Evolutionary conservation across 2,888 invertebrate species (phyloP).

Genomic region (Nephrocerus scutellatus): DNA sequence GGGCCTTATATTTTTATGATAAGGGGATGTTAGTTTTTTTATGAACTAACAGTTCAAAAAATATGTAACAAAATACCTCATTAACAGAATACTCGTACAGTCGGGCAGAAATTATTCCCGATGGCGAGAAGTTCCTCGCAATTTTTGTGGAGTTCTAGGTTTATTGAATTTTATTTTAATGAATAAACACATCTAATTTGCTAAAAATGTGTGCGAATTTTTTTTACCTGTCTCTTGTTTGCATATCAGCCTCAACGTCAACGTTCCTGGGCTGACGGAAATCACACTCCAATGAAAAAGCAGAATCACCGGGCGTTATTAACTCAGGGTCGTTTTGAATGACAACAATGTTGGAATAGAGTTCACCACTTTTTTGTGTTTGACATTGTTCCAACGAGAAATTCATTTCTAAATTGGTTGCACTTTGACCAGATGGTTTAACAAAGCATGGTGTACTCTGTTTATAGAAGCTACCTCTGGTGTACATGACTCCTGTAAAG

Average conservation of each 20-base stretch:
- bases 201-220: background rate
- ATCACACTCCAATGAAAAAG: slow-evolving; percentile 60
- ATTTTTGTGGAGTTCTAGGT: slow-evolving; percentile 45
- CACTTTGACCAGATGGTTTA: slow-evolving; percentile 47
- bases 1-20: too few relatives aligned
- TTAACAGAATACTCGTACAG: slow-evolving; percentile 22
- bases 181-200: slow-evolving; percentile 1
- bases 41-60: background rate
- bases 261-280: slow-evolving; percentile 53
- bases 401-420: slow-evolving; percentile 50
- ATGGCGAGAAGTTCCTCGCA: slow-evolving; percentile 44
- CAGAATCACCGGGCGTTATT: slow-evolving; percentile 59
- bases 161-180: slow-evolving; percentile 10
- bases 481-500: slow-evolving; percentile 58
- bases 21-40: too few relatives aligned
- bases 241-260: slow-evolving; percentile 51
- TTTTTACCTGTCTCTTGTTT: slow-evolving; percentile 46
- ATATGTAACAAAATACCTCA: slow-evolving; percentile 22
- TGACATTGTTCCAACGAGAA: slow-evolving; percentile 54
- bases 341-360: slow-evolving; percentile 56
- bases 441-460: slow-evolving; percentile 54
- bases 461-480: slow-evolving; percentile 55
- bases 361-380: slow-evolving; percentile 51
- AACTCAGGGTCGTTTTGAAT: slow-evolving; percentile 61
- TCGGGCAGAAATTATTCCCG: slow-evolving; percentile 35